A percentile compares a stretch with the other conserved stretches of the same genome.
These are phyloP conservation scores for Melipona bicolor DNA, from an alignment of 2,888 invertebrate species.

Conservation along the genomic window DNA sequence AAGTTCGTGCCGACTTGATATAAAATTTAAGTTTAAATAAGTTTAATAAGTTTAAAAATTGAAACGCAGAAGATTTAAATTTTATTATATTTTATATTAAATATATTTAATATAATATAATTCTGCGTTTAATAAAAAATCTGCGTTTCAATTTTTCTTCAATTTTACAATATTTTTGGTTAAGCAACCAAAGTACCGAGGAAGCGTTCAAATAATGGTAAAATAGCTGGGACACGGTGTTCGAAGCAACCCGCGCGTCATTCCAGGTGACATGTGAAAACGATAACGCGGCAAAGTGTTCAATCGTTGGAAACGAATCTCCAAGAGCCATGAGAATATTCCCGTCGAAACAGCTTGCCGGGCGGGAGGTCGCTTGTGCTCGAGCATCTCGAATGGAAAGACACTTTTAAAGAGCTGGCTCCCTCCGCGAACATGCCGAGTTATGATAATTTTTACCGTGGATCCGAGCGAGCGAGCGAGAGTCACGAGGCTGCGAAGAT, in stretches of 20 bases:
- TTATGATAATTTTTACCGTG: constrained; percentile 69
- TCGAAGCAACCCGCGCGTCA: background rate
- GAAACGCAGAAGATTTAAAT: too few species aligned
- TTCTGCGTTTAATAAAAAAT: too few species aligned
- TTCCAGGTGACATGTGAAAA: background rate
- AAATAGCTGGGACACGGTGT: too few species aligned
- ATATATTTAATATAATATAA: too few species aligned
- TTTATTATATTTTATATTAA: too few species aligned
- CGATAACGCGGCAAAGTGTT: background rate
- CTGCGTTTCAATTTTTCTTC: background rate
- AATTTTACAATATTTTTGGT: background rate
- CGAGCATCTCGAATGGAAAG: constrained; percentile 47
- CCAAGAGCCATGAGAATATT: constrained; percentile 8
- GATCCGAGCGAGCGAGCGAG: constrained; percentile 4
- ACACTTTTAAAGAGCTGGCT: constrained; percentile 20
- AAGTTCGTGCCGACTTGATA: too few species aligned
- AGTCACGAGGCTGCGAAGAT: constrained; percentile 18
- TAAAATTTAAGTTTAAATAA: too few species aligned
- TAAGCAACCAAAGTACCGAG: background rate
- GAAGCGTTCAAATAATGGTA: background rate
- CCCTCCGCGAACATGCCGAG: constrained; percentile 58
- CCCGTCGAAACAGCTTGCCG: background rate
- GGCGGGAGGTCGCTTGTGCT: background rate
- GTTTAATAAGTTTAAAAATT: too few species aligned
- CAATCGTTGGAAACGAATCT: constrained; percentile 15